These are phyloP conservation scores for Phania funesta DNA, from an alignment of 2,888 invertebrate species.

Conservation along the genomic window DNA sequence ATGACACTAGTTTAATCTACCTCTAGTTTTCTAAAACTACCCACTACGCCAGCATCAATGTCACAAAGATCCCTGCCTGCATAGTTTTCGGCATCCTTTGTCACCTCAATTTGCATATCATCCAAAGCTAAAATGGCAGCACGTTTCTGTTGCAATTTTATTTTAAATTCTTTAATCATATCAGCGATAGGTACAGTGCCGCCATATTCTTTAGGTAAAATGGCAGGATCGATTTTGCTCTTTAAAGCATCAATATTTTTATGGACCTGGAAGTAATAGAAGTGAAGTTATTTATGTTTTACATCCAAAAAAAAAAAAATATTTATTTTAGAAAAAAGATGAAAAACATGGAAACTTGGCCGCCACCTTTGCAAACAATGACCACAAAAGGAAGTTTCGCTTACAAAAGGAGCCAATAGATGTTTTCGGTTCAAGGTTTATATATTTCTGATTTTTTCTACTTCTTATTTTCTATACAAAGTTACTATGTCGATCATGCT, in stretches of 20 bases:
- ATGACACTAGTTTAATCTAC: conserved; percentile 83
- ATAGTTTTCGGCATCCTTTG: conserved; percentile 81
- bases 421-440: no score
- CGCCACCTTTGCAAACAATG: no score
- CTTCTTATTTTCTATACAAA: no score
- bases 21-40: conserved; percentile 91
- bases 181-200: conserved; percentile 90
- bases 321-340: background rate
- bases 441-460: no score
- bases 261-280: conserved; percentile 83
- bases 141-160: conserved; percentile 84
- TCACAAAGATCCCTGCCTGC: conserved; percentile 85
- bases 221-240: conserved; percentile 86
- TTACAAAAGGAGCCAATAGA: no score
- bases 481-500: no score
- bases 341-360: background rate
- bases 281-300: background rate
- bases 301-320: background rate
- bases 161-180: conserved; percentile 89
- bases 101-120: conserved; percentile 87
- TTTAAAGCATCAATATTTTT: conserved; percentile 87
- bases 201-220: conserved; percentile 93
- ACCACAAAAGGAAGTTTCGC: no score
- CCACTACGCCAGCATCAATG: conserved; percentile 87
- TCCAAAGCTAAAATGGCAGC: conserved; percentile 86